phyloP scores from a whole-genome alignment of 2,113 vertebrate species.

The Alouatta palliata region DNA sequence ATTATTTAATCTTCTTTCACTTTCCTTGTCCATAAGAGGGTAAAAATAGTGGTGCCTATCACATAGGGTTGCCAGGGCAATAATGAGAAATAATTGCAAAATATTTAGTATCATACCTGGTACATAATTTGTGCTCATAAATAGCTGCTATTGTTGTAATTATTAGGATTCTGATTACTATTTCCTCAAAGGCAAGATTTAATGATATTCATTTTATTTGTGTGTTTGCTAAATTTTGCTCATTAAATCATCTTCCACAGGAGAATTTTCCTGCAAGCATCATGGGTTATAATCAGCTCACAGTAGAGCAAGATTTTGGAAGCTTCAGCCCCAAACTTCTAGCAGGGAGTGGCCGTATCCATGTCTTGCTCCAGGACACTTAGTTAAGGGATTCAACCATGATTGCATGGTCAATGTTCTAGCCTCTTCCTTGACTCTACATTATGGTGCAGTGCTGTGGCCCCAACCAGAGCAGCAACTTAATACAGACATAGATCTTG shows the following conservation, averaged over 20 bases:
- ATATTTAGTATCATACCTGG: neutral
- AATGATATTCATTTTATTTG: slow-evolving; percentile 28
- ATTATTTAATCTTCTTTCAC: neutral
- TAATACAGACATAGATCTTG: neutral
- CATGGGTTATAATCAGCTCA: neutral
- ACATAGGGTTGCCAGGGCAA: neutral
- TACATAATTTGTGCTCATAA: slow-evolving; percentile 11
- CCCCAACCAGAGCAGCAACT: neutral
- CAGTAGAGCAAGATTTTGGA: neutral
- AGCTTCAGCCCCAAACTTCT: neutral
- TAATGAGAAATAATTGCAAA: neutral
- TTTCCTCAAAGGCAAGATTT: neutral
- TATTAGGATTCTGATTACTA: neutral
- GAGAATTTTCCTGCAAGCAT: neutral
- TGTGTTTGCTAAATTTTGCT: slow-evolving; percentile 33
- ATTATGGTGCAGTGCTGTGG: neutral
- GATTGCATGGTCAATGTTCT: neutral
- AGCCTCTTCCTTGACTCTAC: neutral
- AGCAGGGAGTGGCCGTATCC: neutral
- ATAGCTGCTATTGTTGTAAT: neutral
- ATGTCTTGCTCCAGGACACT: neutral
- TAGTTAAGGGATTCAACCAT: neutral
- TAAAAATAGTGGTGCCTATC: neutral
- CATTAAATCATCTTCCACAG: slow-evolving; percentile 22
- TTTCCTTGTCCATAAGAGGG: neutral